phyloP scores from a whole-genome alignment of 2,888 invertebrate genomes.

The Pheosia gnoma region DNA sequence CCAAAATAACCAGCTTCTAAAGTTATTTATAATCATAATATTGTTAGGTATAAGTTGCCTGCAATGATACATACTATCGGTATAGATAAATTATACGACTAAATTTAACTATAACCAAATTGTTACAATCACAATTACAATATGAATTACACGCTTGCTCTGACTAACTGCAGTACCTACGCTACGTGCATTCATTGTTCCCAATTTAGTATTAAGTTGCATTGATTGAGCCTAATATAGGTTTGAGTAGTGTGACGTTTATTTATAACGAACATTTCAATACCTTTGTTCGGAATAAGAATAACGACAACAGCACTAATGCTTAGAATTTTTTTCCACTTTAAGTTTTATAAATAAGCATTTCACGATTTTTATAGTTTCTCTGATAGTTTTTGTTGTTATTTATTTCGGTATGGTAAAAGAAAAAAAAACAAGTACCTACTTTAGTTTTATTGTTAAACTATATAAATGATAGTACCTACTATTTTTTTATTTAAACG shows the following conservation, averaged over 20 bases:
- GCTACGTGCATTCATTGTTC: conserved; percentile 2
- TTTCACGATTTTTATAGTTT: not conserved
- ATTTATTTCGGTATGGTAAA: not conserved
- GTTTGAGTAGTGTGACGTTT: not conserved
- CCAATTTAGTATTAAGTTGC: not conserved
- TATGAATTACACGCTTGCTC: not conserved
- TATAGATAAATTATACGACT: not conserved
- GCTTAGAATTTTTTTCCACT: not conserved
- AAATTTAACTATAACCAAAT: not conserved
- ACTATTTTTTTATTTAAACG: conserved; percentile 7
- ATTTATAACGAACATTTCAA: conserved; percentile 1
- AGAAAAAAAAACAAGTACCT: not conserved
- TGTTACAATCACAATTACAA: not conserved
- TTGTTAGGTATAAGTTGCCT: no score
- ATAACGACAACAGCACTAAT: conserved; percentile 6
- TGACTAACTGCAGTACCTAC: not conserved
- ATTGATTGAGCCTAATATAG: conserved; percentile 5
- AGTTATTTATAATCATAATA: no score
- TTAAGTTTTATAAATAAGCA: conserved; percentile 6
- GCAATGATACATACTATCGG: no score
- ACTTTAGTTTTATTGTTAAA: not conserved
- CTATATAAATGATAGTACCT: not conserved
- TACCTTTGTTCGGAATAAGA: conserved; percentile 2
- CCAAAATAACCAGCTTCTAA: no score
- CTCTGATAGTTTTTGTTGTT: not conserved